Base-by-base conservation (phyloP, 1,140 invertebrate species). In the Cydia splendana region DNA sequence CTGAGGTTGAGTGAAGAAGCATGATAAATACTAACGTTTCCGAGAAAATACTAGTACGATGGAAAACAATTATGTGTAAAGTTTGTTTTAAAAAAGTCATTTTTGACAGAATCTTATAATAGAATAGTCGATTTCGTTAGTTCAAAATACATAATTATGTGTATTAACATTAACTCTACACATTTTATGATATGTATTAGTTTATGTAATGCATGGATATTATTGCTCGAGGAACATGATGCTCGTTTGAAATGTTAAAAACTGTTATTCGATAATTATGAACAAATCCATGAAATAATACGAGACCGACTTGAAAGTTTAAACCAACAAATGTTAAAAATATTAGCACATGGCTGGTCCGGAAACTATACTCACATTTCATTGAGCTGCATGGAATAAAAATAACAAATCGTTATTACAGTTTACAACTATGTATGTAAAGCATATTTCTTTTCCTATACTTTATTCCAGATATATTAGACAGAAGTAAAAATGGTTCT, bases 321-420 rank as follows among this genome's bases (percentile, higher is more conserved):
- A 62, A 20, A 57, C 53, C 18, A 12, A 24, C 18, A 12, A 62
- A 53, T n/a, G 51, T 62, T 62, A 62, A 13, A 71, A 13, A 24
- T 76, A 69, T 76, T 76, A 76, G 75, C 75, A 76, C 75, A 53
- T 76, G 65, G 65, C 28, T 78, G 15, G 45, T 38, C 24, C 73
- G 18, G 48, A 76, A 75, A 48, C 45, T 53, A 76, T 79, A 84
- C 82, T 84, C 62, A 84, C 82, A 67, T 65, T 45, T 79, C 38
- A 67, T 75, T 38, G 45, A 20, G 76, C 78, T 79, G 80, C 80
- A 76, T 76, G 75, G 48, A 81, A 81, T 9, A 76, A 75, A 80
- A 78, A 20, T 57, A 62, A 18, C n/a, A 75, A 34, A 34, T 71
- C 1, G 53, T 57, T 57, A 57, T 57, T 57, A 57, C 3, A 57